Base-by-base conservation (phyloP, 2,888 invertebrate species). In the Calliphora vomitoria region DNA sequence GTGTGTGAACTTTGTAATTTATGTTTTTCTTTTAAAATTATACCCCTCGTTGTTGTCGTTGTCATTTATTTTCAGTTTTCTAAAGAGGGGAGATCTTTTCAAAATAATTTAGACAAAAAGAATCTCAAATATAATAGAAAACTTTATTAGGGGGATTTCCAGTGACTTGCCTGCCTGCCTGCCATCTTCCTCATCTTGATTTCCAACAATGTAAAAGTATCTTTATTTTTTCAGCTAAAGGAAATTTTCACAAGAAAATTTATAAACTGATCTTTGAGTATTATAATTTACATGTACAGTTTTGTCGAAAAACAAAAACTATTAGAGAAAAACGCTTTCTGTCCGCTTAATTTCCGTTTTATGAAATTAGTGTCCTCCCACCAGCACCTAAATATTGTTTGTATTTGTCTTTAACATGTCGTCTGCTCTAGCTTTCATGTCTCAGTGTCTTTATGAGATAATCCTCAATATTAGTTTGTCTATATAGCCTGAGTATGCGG, bases 1-100 rank as follows among this genome's bases (percentile, higher is more conserved):
- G 60, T 86, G 60, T 80, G 75, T 80, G 75, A 83, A 86, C 75
- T 83, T 86, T 83, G 78, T 82, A 78, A 72, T 86, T 82, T 66
- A 81, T 71, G 53, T 68, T 75, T 81, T 75, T 62, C 35, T 41
- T 60, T 44, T 25, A 25, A 58, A 41, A 58, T 81, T 71, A 31
- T 69, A 53, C 41, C 41, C 20, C 47, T 58, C 4, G 8, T 80
- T 35, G 38, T 10, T 62, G 11, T 38, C 20, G 18, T 72, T 72
- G 50, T 47, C 66, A 66, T 58, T 44, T 11, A 58, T 25, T 66
- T 74, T 69, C 13, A 6, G 15, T 20, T 50, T 69, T 62, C 75
- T 41, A 8, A 44, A 66, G 58, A 82, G 15, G 79, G 66, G 64
- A 64, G 31, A 6, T 71, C 8, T 20, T 15, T 62, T 64, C 50